Conservation (phyloP, 2,888 invertebrate genomes). For the Cryptops parisi region DNA sequence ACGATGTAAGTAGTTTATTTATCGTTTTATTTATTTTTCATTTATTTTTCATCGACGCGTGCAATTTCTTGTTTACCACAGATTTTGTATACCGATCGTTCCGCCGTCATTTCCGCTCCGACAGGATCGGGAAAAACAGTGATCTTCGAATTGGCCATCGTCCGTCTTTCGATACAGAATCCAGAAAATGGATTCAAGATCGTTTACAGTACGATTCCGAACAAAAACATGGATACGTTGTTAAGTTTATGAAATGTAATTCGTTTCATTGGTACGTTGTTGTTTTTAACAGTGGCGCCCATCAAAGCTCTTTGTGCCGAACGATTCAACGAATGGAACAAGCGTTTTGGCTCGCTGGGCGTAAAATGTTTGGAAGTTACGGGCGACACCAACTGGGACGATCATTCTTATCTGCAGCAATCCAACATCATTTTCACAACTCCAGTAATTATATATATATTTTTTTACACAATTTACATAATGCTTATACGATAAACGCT, state of each 20-base stretch:
- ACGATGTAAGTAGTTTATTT: constrained; percentile 43
- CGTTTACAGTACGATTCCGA: constrained; percentile 63
- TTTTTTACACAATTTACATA: no score
- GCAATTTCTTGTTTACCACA: background rate
- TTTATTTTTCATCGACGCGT: no score
- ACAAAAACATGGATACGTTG: no score
- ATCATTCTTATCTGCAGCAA: constrained; percentile 34
- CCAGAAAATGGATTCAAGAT: constrained; percentile 43
- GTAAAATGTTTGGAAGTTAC: constrained; percentile 49
- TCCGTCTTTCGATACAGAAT: constrained; percentile 44
- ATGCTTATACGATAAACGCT: no score
- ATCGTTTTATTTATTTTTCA: no score
- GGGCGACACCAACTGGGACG: constrained; percentile 54
- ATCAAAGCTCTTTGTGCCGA: background rate
- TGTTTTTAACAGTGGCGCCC: background rate
- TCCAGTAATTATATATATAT: constrained; percentile 7
- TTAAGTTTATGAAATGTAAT: no score
- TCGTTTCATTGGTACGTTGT: no score
- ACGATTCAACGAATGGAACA: background rate
- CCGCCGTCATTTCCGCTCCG: constrained; percentile 59
- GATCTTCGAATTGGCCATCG: constrained; percentile 63
- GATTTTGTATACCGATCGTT: constrained; percentile 40
- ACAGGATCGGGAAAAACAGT: constrained; percentile 72
- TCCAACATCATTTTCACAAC: constrained; percentile 14
- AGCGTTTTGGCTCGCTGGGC: background rate